These are phyloP conservation scores for Trisateles emortualis DNA, from an alignment of 2,888 invertebrate species.

Conservation along the genomic window DNA sequence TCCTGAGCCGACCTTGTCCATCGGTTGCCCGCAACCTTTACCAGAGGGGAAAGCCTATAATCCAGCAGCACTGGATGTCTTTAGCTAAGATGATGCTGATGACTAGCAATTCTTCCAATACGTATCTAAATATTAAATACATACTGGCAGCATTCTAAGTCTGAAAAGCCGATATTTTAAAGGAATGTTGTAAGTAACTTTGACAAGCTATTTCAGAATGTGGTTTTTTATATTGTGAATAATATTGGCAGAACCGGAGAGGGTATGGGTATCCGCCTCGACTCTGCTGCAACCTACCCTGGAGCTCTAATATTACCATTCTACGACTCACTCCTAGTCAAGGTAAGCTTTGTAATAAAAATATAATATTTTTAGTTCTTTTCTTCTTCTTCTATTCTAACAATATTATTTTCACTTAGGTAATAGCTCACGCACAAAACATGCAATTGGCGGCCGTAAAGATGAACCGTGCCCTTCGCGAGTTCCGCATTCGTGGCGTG, in stretches of 20 bases:
- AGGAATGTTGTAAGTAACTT: background rate
- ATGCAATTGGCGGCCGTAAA: slow-evolving; percentile 97
- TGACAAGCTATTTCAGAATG: background rate
- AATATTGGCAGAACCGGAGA: slow-evolving; percentile 93
- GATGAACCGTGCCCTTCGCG: slow-evolving; percentile 97
- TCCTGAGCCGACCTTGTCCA: too few relatives aligned
- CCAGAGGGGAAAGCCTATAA: too few relatives aligned
- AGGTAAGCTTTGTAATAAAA: too few relatives aligned
- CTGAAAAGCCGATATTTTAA: too few relatives aligned
- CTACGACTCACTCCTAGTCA: slow-evolving; percentile 98
- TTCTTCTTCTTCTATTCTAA: too few relatives aligned
- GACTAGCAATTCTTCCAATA: too few relatives aligned
- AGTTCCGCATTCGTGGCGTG: slow-evolving; percentile 99
- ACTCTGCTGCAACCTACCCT: slow-evolving; percentile 98
- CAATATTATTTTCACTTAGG: slow-evolving; percentile 63
- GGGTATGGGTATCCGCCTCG: slow-evolving; percentile 99
- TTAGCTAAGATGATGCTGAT: too few relatives aligned
- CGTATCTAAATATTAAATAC: too few relatives aligned
- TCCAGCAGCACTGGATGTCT: too few relatives aligned
- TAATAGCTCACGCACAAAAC: slow-evolving; percentile 96
- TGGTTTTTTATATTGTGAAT: background rate
- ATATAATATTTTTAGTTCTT: too few relatives aligned
- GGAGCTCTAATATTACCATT: slow-evolving; percentile 99
- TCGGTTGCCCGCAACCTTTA: too few relatives aligned
- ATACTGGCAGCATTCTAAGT: too few relatives aligned